These are phyloP conservation scores for Empis stercorea DNA, from an alignment of 2,888 invertebrate genomes.

Conservation along the genomic window DNA sequence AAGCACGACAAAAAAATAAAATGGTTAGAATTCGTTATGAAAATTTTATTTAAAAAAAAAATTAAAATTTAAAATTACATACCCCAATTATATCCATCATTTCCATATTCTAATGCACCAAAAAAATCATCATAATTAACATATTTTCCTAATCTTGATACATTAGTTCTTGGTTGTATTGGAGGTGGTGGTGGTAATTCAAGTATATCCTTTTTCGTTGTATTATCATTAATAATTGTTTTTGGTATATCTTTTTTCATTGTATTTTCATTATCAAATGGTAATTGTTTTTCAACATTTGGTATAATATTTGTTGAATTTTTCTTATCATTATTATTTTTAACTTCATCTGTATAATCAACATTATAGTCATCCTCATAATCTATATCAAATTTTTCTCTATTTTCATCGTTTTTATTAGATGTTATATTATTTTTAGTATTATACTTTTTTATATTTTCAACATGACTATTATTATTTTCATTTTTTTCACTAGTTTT, in stretches of 20 bases:
- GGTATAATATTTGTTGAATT: background rate
- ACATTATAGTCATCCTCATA: background rate
- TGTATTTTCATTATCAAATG: too few relatives aligned
- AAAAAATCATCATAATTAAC: conserved; percentile 23
- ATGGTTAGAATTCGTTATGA: too few relatives aligned
- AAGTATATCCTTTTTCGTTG: background rate
- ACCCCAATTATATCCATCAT: conserved; percentile 30
- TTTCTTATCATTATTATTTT: background rate
- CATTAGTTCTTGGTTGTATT: background rate
- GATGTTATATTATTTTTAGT: background rate
- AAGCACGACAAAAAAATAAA: too few relatives aligned
- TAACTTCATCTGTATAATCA: background rate
- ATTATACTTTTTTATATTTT: conserved; percentile 7
- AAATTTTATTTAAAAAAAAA: too few relatives aligned
- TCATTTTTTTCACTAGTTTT: conserved; percentile 8
- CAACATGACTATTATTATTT: conserved; percentile 14
- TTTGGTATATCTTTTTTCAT: background rate
- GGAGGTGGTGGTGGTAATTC: too few relatives aligned
- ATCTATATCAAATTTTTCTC: background rate
- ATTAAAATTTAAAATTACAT: conserved; percentile 16
- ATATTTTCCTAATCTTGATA: conserved; percentile 22
- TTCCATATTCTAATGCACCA: conserved; percentile 23
- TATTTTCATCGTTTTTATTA: background rate
- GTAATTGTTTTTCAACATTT: too few relatives aligned
- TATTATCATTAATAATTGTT: background rate